phyloP scores from a whole-genome alignment of 1,140 invertebrate species.

The fruit fly (Drosophila melanogaster) region Release_6_plus_ISO1_MT NT_037436.4:6821501-6822000 shows the following conservation, averaged over 20 bases:
- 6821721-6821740: constrained; percentile 66
- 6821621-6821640: neutral
- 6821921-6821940: constrained; percentile 71
- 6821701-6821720: constrained; percentile 61
- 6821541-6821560: neutral
- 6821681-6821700: constrained; percentile 54
- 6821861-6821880: constrained; percentile 82
- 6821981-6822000: constrained; percentile 60
- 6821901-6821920: constrained; percentile 25
- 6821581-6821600: too few relatives aligned
- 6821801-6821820: constrained; percentile 25
- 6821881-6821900: constrained; percentile 58
- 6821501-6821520: too few relatives aligned
- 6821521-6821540: constrained; percentile 5
- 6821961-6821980: constrained; percentile 70
- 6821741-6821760: constrained; percentile 54
- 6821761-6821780: constrained; percentile 62
- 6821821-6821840: constrained; percentile 82
- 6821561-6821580: neutral
- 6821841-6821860: constrained; percentile 83
- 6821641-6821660: neutral
- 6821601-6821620: neutral
- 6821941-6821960: constrained; percentile 83
- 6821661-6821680: neutral
- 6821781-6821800: constrained; percentile 66